Evolutionary conservation across 2,797 vertebrate genomes (phyloP), one percentile per base, ranked within the genome.

Genomic region (Galagoides demidoff): DNA sequence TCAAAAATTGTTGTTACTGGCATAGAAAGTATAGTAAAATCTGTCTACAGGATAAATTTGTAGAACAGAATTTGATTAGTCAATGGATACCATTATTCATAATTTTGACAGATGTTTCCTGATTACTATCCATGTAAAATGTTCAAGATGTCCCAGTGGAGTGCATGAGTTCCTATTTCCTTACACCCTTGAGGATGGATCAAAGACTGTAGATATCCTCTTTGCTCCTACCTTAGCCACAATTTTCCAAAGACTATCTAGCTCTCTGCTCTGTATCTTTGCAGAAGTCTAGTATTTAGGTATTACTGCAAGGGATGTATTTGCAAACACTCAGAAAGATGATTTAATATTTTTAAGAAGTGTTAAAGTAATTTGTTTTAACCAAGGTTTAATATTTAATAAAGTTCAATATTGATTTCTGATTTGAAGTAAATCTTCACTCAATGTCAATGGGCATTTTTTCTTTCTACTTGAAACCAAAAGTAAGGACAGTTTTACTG

Each of bases 21-120:
- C 49, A 49, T 49, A 78, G 82, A 13, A 59, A 19, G n/a, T 20
- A 34, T 43, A 55, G 27, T 39, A 90, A 29, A 92, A 78, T 66
- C 71, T 68, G 85, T 73, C 39, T 34, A 61, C 14, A 37, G 49
- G 39, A 84, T n/a, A 82, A 71, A 74, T 63, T 61, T 19, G 4
- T 64, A 29, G 55, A 64, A 86, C n/a, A 77, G 29, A 77, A 86
- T 86, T 76, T 86, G 39, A n/a, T 95, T 89, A 34, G 45, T 59
- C 37, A 77, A 8, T 89, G 22, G 59, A 14, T 66, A 37, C 49
- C 55, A 61, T 61, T 66, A 52, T 85, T 85, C 61, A 31, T 85
- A 79, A 94, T 74, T 94, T 52, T 89, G 49, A 68, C 57, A 68
- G 64, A 31, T 34, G 39, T 66, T 73, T 94, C 43, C 34, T 90